Evolutionary conservation across 2,113 vertebrate genomes (phyloP), one percentile per base, ranked within the genome.

Genomic region (Romanogobio albipinnatus): DNA sequence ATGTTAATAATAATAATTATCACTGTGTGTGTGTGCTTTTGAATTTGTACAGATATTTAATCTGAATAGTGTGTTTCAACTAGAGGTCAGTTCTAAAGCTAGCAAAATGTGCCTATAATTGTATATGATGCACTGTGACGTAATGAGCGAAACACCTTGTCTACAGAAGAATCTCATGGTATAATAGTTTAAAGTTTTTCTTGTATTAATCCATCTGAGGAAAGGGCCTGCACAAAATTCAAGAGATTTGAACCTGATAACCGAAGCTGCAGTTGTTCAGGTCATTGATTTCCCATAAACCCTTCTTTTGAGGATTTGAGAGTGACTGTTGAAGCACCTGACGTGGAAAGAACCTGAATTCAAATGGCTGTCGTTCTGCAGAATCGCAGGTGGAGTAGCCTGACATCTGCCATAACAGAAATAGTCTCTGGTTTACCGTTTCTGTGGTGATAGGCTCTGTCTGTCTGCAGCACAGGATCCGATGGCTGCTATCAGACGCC

Each of bases 301-400:
- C 71, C 15, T 19, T 19, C 3, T 61, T 66, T 81, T 73, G 76
- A 68, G 58, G 33, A 71, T 74, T 29, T 81, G 56, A 90, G 88
- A 85, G 11, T 64, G 89, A 75, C 82, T n/a, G 93, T 94, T 94
- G 83, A 93, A 89, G 75, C 3, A 59, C 81, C 71, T 36, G 36
- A 83, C 36, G n/a, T 84, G 53, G 62, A 84, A 59, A 81, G 68
- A 76, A 26, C 45, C 70, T 39, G 66, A 73, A 22, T 92, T 24
- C 22, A 89, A 91, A 93, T 93, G 91, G 90, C 92, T 90, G 82
- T 93, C 92, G 84, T 82, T 75, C 62, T 66, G 73, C 76, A 53
- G 91, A 89, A 68, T 91, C 83, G 43, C 89, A 58, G 85, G 59
- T 17, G 8, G 62, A 59, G 43, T 56, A 8, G 45, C 22, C 74